A percentile compares a stretch with the other conserved stretches of the same genome.
Evolutionary conservation across 2,113 vertebrate genomes (phyloP).

Genomic region (Phaethornis superciliosus): DNA sequence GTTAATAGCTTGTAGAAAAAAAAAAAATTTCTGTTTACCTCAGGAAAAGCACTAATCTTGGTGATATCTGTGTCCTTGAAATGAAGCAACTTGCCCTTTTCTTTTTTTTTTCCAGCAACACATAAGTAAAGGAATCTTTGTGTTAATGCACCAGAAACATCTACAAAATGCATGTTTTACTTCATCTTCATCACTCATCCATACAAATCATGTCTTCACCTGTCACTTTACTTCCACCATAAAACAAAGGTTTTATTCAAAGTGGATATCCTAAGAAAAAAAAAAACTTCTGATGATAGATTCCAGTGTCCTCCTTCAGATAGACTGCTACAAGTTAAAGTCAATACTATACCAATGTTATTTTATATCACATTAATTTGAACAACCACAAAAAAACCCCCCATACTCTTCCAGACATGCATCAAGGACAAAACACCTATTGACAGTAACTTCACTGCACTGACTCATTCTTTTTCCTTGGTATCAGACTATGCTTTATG

Average conservation of each 20-base stretch:
- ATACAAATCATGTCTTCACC: neutral
- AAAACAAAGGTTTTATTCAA: slow-evolving; percentile 20
- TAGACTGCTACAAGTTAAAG: neutral
- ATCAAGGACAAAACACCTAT: neutral
- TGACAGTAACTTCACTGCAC: neutral
- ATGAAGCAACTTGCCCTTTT: neutral
- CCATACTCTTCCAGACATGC: neutral
- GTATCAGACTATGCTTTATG: neutral
- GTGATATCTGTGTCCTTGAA: neutral
- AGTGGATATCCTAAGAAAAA: neutral
- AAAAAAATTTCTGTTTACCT: neutral
- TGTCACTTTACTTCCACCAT: neutral
- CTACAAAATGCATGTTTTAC: neutral
- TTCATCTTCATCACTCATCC: neutral
- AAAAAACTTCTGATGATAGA: neutral
- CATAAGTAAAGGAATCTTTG: neutral
- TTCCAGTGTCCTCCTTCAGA: neutral
- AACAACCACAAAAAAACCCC: neutral
- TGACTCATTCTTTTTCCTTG: neutral
- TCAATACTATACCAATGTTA: neutral
- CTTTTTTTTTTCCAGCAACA: neutral
- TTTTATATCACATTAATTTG: neutral
- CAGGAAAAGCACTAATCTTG: neutral
- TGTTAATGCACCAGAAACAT: neutral
- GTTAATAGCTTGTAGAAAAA: neutral